These are phyloP conservation scores for Drosophila anceps DNA, from an alignment of 2,888 invertebrate species.

Conservation along the genomic window DNA sequence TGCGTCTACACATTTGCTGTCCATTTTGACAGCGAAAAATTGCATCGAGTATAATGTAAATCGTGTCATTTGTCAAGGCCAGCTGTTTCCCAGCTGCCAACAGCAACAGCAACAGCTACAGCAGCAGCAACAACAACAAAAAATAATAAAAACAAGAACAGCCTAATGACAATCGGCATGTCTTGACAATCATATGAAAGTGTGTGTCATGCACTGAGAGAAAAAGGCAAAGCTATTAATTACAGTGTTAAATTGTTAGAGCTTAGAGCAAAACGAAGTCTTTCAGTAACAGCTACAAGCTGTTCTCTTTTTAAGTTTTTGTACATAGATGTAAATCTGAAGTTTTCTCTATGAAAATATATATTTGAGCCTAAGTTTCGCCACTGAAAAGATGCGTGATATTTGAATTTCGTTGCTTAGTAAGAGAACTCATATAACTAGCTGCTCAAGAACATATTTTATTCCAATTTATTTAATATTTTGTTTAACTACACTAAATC, in stretches of 20 bases:
- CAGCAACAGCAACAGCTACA: neutral
- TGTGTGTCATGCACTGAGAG: constrained; percentile 9
- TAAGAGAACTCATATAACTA: neutral
- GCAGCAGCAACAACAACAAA: constrained; percentile 9
- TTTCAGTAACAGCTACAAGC: too few relatives aligned
- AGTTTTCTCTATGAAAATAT: neutral
- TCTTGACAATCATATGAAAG: constrained; percentile 25
- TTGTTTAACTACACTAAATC: too few relatives aligned
- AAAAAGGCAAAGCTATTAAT: neutral
- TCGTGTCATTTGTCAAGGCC: constrained; percentile 82
- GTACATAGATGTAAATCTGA: neutral
- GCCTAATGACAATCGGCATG: constrained; percentile 71
- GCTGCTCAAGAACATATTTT: too few relatives aligned
- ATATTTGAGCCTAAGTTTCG: neutral
- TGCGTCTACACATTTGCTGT: constrained; percentile 74
- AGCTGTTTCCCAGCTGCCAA: constrained; percentile 63
- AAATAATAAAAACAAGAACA: constrained; percentile 30
- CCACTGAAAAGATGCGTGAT: neutral
- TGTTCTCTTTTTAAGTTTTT: neutral
- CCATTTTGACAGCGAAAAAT: constrained; percentile 77
- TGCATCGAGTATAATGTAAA: constrained; percentile 81
- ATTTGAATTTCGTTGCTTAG: neutral
- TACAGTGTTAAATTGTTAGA: neutral
- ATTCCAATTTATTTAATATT: too few relatives aligned
- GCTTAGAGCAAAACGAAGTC: neutral